Base-by-base conservation (phyloP, 2,797 vertebrate species). In the Karalla daura region DNA sequence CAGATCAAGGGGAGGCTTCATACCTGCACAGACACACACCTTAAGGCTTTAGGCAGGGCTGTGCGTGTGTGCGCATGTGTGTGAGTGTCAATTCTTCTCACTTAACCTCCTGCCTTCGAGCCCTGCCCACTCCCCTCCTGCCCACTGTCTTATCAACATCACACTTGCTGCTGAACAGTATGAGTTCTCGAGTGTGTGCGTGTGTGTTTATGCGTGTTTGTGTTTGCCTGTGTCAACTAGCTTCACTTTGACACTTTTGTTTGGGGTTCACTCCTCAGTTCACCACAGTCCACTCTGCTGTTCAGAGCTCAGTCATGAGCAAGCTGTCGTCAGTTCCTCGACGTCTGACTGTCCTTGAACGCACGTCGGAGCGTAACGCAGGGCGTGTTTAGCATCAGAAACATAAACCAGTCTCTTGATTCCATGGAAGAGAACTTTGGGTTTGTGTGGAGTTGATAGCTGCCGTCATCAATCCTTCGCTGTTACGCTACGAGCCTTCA, bases 21-120 rank as follows among this genome's bases (percentile, higher is more conserved):
- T 4, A 51, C 59, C 47, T 62, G 51, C 17, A 30, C 6, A 47
- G 37, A 65, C 14, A 65, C 60, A 47, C 74, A 75, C 70, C 63
- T 67, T 27, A 44, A 65, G 59, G 40, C 63, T 76, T 37, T 59
- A 80, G 74, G 70, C 44, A 78, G 74, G 55, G 62, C 17, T 20
- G 2, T 62, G 44, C 46, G 44, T 49, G 44, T 58, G 52, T 78
- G 41, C 51, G 45, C 70, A 55, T 70, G 45, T 79, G 37, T 49
- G 27, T 58, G 41, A 58, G 53, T 50, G 21, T 46, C 7, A 36
- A 25, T 52, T 15, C 36, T 35, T 50, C 18, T 20, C 27, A 25
- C 43, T 25, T n/a, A 5, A 37, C 43, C 23, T 2, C 17, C 40
- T 10, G 11, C 54, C 35, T 8, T 51, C 24, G 30, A 35, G 20